Conservation (phyloP, 1,140 invertebrate genomes). For the Apis cerana region DNA sequence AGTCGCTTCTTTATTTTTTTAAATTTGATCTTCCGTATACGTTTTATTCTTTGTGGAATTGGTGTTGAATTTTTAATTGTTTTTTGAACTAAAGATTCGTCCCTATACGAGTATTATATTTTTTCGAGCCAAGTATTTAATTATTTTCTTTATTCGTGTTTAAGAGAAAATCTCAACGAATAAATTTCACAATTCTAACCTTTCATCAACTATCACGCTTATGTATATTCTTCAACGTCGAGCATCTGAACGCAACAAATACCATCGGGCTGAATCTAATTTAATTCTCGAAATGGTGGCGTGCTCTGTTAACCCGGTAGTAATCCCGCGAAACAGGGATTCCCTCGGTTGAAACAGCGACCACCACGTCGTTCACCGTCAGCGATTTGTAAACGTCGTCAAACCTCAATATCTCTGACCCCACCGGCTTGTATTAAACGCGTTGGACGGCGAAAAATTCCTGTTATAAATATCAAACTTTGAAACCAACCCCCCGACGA, state of each 20-base stretch:
- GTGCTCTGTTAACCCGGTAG: no score
- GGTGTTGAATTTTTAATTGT: no score
- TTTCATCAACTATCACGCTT: not conserved
- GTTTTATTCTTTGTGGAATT: no score
- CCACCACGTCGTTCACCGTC: not conserved
- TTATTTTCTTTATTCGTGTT: no score
- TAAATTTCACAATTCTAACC: no score
- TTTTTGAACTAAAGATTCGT: no score
- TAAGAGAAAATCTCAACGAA: no score
- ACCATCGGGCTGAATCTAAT: not conserved
- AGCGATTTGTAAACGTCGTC: constrained; percentile 40
- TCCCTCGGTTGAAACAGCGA: not conserved
- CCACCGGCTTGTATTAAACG: constrained; percentile 24
- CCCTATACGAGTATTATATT: no score
- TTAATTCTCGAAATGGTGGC: not conserved
- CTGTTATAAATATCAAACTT: constrained; percentile 44
- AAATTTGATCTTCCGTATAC: no score
- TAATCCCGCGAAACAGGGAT: constrained; percentile 7
- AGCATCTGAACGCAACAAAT: not conserved
- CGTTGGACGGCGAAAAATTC: constrained; percentile 37
- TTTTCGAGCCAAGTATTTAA: no score
- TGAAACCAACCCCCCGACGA: not conserved
- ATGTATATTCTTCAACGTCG: not conserved
- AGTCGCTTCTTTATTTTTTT: no score
- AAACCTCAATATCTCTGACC: constrained; percentile 22